These are phyloP conservation scores for Mormyrus hasselquistii DNA, from an alignment of 2,797 vertebrate species.

Conservation along the genomic window DNA sequence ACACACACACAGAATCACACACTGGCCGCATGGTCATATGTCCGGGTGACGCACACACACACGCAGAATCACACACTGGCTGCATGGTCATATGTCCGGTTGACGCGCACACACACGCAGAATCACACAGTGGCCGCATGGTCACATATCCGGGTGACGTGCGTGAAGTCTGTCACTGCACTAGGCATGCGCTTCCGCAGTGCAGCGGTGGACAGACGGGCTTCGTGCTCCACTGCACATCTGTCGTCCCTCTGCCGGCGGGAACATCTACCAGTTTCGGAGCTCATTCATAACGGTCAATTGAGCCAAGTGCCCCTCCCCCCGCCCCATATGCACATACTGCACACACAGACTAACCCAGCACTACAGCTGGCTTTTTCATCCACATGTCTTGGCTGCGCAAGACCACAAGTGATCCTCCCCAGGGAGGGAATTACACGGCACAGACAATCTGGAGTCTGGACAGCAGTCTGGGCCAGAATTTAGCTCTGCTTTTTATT, in stretches of 20 bases:
- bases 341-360: not conserved
- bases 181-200: not conserved
- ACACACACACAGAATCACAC: not conserved
- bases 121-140: not conserved
- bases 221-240: not conserved
- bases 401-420: not conserved
- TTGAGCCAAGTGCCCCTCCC: not conserved
- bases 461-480: not conserved
- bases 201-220: not conserved
- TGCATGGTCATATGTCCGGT: not conserved
- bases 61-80: not conserved
- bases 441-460: not conserved
- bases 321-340: not conserved
- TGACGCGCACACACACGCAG: not conserved
- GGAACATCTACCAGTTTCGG: not conserved
- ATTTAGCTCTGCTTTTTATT: not conserved
- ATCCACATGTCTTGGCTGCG: not conserved
- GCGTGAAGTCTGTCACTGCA: not conserved
- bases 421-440: not conserved
- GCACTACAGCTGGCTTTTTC: not conserved
- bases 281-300: constrained; percentile 8
- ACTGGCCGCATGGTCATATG: not conserved
- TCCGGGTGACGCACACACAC: not conserved
- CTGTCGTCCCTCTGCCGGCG: not conserved
- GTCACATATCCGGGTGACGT: not conserved